These are phyloP conservation scores for Allacma fusca DNA, from an alignment of 2,888 invertebrate genomes.

Conservation along the genomic window DNA sequence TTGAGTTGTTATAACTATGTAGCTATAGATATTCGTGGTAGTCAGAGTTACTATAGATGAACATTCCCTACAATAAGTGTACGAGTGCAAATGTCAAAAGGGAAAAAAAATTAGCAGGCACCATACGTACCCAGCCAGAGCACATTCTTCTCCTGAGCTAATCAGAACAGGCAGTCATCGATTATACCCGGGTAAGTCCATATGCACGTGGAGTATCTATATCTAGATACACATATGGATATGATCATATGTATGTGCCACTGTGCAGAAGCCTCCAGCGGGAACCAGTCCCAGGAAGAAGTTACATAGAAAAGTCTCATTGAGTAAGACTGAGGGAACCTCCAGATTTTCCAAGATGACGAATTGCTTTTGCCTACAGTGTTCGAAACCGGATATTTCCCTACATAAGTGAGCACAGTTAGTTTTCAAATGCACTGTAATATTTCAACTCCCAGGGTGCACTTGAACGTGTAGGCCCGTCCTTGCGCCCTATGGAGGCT, in stretches of 20 bases:
- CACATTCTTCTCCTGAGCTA: background rate
- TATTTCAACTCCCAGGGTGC: constrained; percentile 16
- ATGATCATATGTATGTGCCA: no score
- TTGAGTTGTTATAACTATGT: no score
- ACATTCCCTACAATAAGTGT: no score
- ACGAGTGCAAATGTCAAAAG: no score
- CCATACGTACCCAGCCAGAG: background rate
- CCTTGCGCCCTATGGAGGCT: background rate
- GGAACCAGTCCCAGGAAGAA: no score
- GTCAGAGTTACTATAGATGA: no score
- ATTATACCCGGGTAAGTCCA: background rate
- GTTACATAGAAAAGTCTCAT: no score
- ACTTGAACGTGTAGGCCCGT: background rate
- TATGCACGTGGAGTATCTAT: no score
- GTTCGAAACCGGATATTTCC: constrained; percentile 7
- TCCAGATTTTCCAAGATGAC: constrained; percentile 1
- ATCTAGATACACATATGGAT: no score
- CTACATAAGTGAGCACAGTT: background rate
- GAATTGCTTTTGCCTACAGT: constrained; percentile 6
- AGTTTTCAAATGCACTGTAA: constrained; percentile 1
- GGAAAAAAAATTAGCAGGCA: background rate
- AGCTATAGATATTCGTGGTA: no score
- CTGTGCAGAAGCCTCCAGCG: no score
- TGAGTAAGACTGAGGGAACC: no score
- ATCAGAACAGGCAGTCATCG: background rate